A percentile compares a stretch with the other conserved stretches of the same genome.
These are phyloP conservation scores for Rhincodon typus DNA, from an alignment of 2,797 vertebrate genomes.

Conservation along the genomic window DNA sequence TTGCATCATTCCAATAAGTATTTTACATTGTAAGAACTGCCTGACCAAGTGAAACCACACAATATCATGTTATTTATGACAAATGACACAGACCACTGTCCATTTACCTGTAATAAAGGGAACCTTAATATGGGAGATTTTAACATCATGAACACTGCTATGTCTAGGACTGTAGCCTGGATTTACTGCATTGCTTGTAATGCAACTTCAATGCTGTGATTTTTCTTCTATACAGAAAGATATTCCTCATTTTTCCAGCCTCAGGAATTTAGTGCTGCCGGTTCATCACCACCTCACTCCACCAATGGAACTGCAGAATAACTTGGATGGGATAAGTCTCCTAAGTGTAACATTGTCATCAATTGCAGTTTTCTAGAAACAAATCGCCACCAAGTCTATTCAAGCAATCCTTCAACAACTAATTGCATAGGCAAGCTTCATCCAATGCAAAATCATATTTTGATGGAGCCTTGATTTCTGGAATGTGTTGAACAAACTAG, in stretches of 20 bases:
- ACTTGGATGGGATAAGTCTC: background rate
- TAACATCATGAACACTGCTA: background rate
- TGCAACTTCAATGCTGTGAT: background rate
- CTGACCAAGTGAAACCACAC: background rate
- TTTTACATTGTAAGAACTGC: background rate
- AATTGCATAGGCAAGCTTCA: background rate
- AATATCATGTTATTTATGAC: background rate
- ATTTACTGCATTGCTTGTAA: background rate
- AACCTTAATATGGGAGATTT: background rate
- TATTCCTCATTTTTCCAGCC: background rate
- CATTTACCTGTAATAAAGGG: background rate
- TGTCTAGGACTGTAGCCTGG: background rate
- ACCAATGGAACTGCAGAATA: background rate
- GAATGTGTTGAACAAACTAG: background rate
- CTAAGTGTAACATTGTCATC: background rate
- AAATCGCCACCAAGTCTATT: background rate
- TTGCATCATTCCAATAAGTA: background rate
- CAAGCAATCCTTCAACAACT: background rate
- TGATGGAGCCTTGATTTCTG: background rate
- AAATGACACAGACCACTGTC: background rate
- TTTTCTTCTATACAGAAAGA: background rate
- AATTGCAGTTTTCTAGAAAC: background rate
- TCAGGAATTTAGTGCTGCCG: background rate
- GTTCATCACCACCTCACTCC: background rate
- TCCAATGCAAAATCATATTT: background rate